These are phyloP conservation scores for Bombus picipes DNA, from an alignment of 1,140 invertebrate species.

Conservation along the genomic window DNA sequence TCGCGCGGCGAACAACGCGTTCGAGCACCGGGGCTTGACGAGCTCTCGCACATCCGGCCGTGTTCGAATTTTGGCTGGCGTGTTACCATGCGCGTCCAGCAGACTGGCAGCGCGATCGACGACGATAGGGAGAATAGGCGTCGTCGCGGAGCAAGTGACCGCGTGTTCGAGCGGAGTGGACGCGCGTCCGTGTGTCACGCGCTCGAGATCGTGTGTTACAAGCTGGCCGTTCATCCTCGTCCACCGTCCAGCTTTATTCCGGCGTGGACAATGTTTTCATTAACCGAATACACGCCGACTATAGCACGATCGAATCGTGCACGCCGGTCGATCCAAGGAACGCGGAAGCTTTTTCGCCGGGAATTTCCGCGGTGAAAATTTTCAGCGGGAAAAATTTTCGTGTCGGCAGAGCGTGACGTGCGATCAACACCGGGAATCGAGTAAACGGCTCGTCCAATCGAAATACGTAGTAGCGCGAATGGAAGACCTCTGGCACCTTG, in stretches of 20 bases:
- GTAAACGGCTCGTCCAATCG: neutral
- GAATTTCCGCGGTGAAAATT: neutral
- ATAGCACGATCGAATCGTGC: constrained; percentile 55
- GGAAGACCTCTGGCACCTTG: neutral
- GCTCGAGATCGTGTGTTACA: constrained; percentile 70
- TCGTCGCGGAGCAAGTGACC: constrained; percentile 52
- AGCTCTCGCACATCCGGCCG: constrained; percentile 22
- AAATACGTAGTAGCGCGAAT: neutral
- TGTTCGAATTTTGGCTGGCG: constrained; percentile 36
- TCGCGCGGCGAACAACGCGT: constrained; percentile 30
- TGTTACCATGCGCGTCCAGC: constrained; percentile 12
- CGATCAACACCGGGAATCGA: neutral
- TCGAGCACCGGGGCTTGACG: neutral
- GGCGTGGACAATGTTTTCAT: constrained; percentile 77
- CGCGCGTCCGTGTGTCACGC: constrained; percentile 53
- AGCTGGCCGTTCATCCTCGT: constrained; percentile 62
- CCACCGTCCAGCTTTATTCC: constrained; percentile 35
- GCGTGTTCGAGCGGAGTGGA: constrained; percentile 46
- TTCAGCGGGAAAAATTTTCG: no score
- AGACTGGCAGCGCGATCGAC: constrained; percentile 7
- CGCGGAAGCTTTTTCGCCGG: neutral
- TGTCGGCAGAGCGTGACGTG: no score
- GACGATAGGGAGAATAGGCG: constrained; percentile 54
- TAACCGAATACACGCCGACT: constrained; percentile 74
- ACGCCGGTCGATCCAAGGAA: neutral